Base-by-base conservation (phyloP, 2,888 invertebrate species). In the Acanthosepion esculentum region DNA sequence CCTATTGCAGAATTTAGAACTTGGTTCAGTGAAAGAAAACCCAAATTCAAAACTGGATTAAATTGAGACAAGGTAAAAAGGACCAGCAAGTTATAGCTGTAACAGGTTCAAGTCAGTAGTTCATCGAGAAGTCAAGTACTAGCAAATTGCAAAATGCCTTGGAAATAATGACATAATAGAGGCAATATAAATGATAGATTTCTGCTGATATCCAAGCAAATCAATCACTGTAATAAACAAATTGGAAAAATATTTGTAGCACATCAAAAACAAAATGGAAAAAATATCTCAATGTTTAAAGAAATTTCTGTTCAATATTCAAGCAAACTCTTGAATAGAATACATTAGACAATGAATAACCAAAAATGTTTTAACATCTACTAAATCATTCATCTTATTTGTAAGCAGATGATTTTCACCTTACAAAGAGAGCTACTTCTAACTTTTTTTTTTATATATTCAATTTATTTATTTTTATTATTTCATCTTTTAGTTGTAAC, bases 301-400 rank as follows among this genome's bases (percentile, higher is more conserved):
- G n/a, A n/a, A 33, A 1, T 12, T 78, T 33, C 78, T 15, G 78
- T 33, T 33, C n/a, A 78, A 33, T 78, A 78, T 33, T 18, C n/a
- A n/a, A 59, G 26, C 20, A 59, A 78, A 78, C 78, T 78, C 78
- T 7, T 33, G 78, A 78, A 78, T 33, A 20, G n/a, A 12, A n/a
- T 33, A 33, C 78, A n/a, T 59, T 78, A 78, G n/a, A 78, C 78
- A 78, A 78, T 78, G 33, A n/a, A n/a, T 78, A n/a, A 10, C n/a
- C n/a, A n/a, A 18, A 78, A 78, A 78, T 18, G 23, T 26, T 59
- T 59, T 59, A 78, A 78, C 5, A 33, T 78, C 78, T 78, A 78
- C 78, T n/a, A n/a, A 78, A 78, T 78, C 78, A 78, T 78, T 78
- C 78, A 78, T 78, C 78, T 33, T n/a, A 78, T 78, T 78, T 78